phyloP scores from a whole-genome alignment of 1,140 invertebrate genomes.

The Gryon sp. region DNA sequence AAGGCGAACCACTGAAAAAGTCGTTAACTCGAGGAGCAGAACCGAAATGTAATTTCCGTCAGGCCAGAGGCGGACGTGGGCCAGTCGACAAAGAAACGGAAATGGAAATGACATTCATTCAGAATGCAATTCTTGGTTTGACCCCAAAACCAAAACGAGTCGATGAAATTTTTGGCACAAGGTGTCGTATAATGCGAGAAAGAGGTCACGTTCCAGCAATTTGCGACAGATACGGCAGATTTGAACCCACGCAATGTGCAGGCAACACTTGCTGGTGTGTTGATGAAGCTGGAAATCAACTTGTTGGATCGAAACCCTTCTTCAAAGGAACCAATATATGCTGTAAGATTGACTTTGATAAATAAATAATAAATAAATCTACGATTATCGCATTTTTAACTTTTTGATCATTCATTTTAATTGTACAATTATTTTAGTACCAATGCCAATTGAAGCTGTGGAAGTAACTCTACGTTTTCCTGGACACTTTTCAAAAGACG shows the following conservation, averaged over 20 bases:
- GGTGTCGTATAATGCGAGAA: constrained; percentile 83
- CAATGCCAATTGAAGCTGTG: constrained; percentile 82
- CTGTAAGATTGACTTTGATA: constrained; percentile 77
- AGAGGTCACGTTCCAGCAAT: constrained; percentile 80
- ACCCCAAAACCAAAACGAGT: constrained; percentile 62
- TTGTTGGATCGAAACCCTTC: constrained; percentile 83
- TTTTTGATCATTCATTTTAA: too few species aligned
- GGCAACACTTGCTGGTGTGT: constrained; percentile 90
- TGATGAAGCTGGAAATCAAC: constrained; percentile 89
- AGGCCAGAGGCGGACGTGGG: constrained; percentile 81
- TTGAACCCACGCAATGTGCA: constrained; percentile 87
- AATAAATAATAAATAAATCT: constrained; percentile 7
- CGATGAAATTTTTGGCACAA: constrained; percentile 75
- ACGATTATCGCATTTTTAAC: too few species aligned
- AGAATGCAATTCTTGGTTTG: constrained; percentile 64
- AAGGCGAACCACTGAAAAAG: constrained; percentile 89
- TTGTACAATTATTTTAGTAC: constrained; percentile 72
- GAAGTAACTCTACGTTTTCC: constrained; percentile 83
- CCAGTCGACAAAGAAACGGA: constrained; percentile 68
- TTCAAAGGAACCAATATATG: constrained; percentile 82
- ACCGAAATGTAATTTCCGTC: constrained; percentile 87
- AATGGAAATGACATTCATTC: constrained; percentile 71
- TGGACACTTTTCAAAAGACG: constrained; percentile 79
- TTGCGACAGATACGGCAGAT: constrained; percentile 85
- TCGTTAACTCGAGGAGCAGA: constrained; percentile 86